Evolutionary conservation across 2,797 vertebrate species (phyloP).

Genomic region (Intellagama lesueurii): DNA sequence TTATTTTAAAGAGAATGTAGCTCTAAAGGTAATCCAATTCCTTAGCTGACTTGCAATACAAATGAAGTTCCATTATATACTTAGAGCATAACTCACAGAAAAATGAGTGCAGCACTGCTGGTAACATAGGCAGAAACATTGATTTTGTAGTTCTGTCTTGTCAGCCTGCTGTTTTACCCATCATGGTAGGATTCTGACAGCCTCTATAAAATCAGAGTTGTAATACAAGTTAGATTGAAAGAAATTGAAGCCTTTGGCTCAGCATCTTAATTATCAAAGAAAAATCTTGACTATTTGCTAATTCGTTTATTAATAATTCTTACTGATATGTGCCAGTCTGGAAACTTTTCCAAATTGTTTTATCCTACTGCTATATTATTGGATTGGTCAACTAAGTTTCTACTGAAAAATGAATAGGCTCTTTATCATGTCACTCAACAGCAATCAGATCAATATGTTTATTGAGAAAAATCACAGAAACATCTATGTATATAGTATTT

Average conservation of each 20-base stretch:
- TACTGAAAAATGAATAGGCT: conserved; percentile 65
- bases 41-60: neutral
- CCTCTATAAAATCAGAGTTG: conserved; percentile 2
- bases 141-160: neutral
- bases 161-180: neutral
- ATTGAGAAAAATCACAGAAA: neutral
- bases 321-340: conserved; percentile 37
- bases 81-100: neutral
- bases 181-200: neutral
- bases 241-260: neutral
- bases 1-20: neutral
- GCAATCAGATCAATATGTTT: neutral
- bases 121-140: neutral
- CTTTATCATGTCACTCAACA: conserved; percentile 37
- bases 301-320: conserved; percentile 19
- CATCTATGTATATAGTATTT: neutral
- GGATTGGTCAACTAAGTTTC: conserved; percentile 75
- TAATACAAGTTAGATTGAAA: neutral
- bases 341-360: conserved; percentile 41
- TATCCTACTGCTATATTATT: conserved; percentile 63
- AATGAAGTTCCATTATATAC: neutral
- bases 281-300: neutral
- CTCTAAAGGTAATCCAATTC: neutral
- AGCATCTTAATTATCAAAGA: conserved; percentile 27
- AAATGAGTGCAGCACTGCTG: neutral